Evolutionary conservation across 1,140 invertebrate species (phyloP).

Genomic region (Drosophila athabasca): DNA sequence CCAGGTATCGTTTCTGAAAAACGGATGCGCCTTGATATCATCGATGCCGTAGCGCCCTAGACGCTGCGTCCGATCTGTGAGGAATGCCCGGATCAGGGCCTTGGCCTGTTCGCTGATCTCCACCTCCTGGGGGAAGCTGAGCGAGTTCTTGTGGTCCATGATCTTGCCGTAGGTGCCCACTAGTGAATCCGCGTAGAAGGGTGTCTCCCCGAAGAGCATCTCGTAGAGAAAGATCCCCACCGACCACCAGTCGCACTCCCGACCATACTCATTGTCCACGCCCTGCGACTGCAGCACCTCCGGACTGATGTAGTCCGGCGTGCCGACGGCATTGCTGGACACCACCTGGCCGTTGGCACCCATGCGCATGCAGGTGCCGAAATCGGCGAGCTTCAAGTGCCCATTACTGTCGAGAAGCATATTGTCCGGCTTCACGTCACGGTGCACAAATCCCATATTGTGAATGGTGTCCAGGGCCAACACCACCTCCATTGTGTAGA

Average conservation of each 20-base stretch:
- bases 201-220: slow-evolving; percentile 99
- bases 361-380: slow-evolving; percentile 99
- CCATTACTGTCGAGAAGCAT: slow-evolving; percentile 97
- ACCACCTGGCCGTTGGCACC: slow-evolving; percentile 96
- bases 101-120: slow-evolving; percentile 96
- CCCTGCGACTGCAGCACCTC: slow-evolving; percentile 99
- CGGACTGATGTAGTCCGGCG: slow-evolving; percentile 98
- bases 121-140: slow-evolving; percentile 97
- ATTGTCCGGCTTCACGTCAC: slow-evolving; percentile 99
- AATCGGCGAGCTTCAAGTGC: slow-evolving; percentile 99
- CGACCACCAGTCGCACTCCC: slow-evolving; percentile 99
- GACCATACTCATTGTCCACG: slow-evolving; percentile 96
- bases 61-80: slow-evolving; percentile 95
- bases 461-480: slow-evolving; percentile 99
- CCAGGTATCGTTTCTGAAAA: slow-evolving; percentile 99
- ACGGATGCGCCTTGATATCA: slow-evolving; percentile 97
- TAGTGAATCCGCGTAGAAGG: slow-evolving; percentile 99
- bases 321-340: slow-evolving; percentile 99
- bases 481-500: slow-evolving; percentile 99
- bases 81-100: slow-evolving; percentile 95
- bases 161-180: slow-evolving; percentile 99
- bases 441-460: slow-evolving; percentile 99
- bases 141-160: slow-evolving; percentile 98
- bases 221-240: slow-evolving; percentile 99
- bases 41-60: slow-evolving; percentile 96